Evolutionary conservation across 2,113 vertebrate genomes (phyloP).

Genomic region (Semnopithecus entellus): DNA sequence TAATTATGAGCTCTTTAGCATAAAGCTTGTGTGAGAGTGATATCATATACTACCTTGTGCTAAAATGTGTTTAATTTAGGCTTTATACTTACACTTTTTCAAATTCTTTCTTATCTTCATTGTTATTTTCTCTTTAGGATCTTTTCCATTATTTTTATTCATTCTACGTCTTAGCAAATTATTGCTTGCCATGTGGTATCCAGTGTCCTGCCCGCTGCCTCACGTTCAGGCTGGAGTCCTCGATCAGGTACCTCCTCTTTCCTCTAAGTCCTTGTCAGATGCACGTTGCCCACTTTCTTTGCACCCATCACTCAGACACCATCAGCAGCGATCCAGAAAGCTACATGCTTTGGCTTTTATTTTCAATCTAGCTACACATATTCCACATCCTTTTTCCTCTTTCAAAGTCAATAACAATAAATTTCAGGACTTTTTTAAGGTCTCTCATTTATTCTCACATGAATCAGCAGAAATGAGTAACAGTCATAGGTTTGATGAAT

Average conservation of each 20-base stretch:
- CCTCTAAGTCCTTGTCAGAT: not conserved
- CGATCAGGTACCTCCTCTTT: accelerated
- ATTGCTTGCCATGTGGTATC: not conserved
- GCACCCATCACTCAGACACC: not conserved
- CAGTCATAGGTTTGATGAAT: accelerated
- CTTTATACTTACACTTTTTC: not conserved
- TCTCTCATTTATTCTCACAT: not conserved
- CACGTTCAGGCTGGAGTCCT: not conserved
- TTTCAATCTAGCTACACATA: not conserved
- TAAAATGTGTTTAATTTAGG: not conserved
- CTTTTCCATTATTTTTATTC: not conserved
- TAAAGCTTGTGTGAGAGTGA: too few relatives aligned
- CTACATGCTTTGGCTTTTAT: not conserved
- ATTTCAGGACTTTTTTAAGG: not conserved
- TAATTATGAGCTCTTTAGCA: not conserved
- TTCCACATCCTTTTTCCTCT: not conserved
- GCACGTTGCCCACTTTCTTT: accelerated
- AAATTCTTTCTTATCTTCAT: not conserved
- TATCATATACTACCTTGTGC: not conserved
- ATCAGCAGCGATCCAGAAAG: not conserved
- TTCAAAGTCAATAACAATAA: slow-evolving; percentile 8
- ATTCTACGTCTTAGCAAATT: not conserved
- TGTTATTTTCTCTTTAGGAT: not conserved
- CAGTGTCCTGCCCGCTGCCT: too few relatives aligned
- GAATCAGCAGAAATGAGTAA: not conserved